Conservation (phyloP, 1,140 invertebrate species). For the Microplitis mediator region DNA sequence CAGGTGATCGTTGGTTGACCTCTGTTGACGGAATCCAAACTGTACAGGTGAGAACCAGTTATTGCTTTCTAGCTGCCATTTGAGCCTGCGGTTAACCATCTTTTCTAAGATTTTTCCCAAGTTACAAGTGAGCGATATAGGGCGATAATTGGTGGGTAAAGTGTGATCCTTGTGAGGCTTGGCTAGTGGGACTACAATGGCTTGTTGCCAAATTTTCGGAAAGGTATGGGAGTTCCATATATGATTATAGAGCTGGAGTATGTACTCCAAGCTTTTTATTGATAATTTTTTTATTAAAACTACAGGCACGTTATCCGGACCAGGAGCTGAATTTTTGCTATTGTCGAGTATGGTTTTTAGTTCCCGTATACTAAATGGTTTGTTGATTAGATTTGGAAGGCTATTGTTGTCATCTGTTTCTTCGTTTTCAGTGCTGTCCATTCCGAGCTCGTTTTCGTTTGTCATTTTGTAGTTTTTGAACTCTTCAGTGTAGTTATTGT, state of each 20-base stretch:
- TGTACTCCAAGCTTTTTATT: conserved; percentile 11
- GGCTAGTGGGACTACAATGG: conserved; percentile 48
- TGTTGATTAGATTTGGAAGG: too few relatives aligned
- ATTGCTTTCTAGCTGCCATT: conserved; percentile 27
- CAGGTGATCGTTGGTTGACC: conserved; percentile 7
- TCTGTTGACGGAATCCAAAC: conserved; percentile 31
- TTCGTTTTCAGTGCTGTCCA: not conserved
- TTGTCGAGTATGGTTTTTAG: not conserved
- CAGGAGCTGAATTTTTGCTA: conserved; percentile 28
- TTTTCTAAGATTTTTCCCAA: conserved; percentile 48
- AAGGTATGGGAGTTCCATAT: conserved; percentile 37
- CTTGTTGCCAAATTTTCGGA: conserved; percentile 45
- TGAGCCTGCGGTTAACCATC: conserved; percentile 35
- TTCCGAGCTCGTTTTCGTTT: not conserved
- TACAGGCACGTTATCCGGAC: conserved; percentile 34
- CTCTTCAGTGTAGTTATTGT: conserved; percentile 34
- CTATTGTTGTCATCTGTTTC: not conserved
- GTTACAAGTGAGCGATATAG: conserved; percentile 47
- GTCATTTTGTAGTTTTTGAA: conserved; percentile 29
- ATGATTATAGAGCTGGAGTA: conserved; percentile 41
- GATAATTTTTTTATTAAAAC: conserved; percentile 42
- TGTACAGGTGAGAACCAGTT: conserved; percentile 28
- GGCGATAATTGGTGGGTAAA: conserved; percentile 34
- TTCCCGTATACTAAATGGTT: conserved; percentile 3
- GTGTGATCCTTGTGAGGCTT: conserved; percentile 35